phyloP scores from a whole-genome alignment of 2,797 vertebrate species.

The Leucoraja ocellata region DNA sequence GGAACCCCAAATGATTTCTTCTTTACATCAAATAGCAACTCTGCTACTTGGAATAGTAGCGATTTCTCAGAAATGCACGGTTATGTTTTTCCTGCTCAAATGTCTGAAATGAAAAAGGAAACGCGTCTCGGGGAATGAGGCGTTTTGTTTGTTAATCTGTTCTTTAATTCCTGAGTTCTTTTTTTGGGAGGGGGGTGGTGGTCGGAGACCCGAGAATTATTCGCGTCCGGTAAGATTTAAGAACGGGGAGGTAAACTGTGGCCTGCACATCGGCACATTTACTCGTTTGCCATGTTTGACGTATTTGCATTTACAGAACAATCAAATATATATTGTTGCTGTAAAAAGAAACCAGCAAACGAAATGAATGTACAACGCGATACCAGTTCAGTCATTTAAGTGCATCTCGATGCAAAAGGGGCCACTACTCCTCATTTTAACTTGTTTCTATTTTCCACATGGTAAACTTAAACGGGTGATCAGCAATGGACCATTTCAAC shows the following conservation, averaged over 20 bases:
- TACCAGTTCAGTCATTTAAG: background rate
- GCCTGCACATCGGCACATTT: background rate
- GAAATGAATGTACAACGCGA: background rate
- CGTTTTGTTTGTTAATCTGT: conserved; percentile 43
- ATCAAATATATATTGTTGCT: background rate
- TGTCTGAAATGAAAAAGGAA: conserved; percentile 49
- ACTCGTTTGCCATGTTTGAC: background rate
- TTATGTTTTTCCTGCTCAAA: background rate
- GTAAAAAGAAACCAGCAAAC: background rate
- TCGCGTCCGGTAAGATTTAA: background rate
- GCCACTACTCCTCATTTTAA: background rate
- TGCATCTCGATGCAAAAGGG: background rate
- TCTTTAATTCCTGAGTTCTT: conserved; percentile 42
- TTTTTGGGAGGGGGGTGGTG: conserved; percentile 31
- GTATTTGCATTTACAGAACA: background rate
- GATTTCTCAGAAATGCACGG: background rate
- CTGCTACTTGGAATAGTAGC: background rate
- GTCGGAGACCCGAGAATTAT: conserved; percentile 44
- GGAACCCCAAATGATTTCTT: background rate
- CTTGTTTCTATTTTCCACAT: background rate
- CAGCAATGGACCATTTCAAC: background rate
- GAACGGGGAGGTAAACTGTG: background rate
- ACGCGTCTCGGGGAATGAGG: conserved; percentile 38
- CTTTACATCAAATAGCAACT: background rate
- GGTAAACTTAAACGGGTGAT: background rate